Base-by-base conservation (phyloP, 2,888 invertebrate species). In the Coenonympha glycerion region DNA sequence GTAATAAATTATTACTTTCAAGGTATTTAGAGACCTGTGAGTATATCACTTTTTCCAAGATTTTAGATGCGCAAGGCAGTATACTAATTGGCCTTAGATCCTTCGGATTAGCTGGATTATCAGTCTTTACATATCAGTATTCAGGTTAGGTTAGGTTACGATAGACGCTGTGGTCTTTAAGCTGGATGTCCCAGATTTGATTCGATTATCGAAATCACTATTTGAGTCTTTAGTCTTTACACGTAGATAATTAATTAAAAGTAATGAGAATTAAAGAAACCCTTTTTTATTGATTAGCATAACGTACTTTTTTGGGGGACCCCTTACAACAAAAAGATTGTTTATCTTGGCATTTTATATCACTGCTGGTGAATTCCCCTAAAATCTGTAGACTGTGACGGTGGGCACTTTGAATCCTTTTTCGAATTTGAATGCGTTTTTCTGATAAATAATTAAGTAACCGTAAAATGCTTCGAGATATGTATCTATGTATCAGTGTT, bases 381-480 rank as follows among this genome's bases (percentile, higher is more conserved):
- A 24, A 15, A 31, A 39, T 31, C 37, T 44, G 16, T 18, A 37
- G 42, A 52, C 52, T 47, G 47, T 52, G 42, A 53, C 52, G 44
- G 24, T 45, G 4, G 8, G 31, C 24, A 45, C n/a, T 28, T 28
- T 19, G 34, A 18, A 41, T 42, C 15, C 40, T 49, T 45, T 28
- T 16, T 30, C 45, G 26, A 26, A 47, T 52, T 42, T 47, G 41
- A 47, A 54, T 54, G 39, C 53, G 22, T 47, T 53, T 39, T 47
- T 47, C 47, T 47, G 34, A 47, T 51, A 51, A 42, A 51, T 44
- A 44, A 51, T 44, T 47, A 54, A 54, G 51, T 47, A 47, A 47
- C 33, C 53, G 51, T 54, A 39, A 54, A 54, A 18, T 30, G 9
- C 37, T 47, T 50, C 8, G 4, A 37, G 46, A 54, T 51, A 45